Percentiles rank a stretch among this genome's conserved stretches.
phyloP scores from a whole-genome alignment of 2,888 invertebrate genomes.

The Hydropsyche betteni region DNA sequence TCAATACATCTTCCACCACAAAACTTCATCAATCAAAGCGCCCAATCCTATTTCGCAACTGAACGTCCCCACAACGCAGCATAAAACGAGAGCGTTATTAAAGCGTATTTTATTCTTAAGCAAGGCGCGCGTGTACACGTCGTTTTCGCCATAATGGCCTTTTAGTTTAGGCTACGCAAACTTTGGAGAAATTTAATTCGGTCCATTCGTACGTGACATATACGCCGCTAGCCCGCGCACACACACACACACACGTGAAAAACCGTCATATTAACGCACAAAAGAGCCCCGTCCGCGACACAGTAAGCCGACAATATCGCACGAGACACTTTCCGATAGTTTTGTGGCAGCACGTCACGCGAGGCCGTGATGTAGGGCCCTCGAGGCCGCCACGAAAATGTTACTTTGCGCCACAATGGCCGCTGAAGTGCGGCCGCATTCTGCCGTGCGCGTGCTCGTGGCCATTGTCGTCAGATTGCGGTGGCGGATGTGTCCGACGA shows the following conservation, averaged over 20 bases:
- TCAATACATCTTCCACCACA: too few relatives aligned
- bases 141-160: slow-evolving; percentile 21
- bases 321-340: slow-evolving; percentile 9
- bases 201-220: not conserved
- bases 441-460: not conserved
- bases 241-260: not conserved
- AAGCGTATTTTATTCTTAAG: slow-evolving; percentile 18
- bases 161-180: slow-evolving; percentile 21
- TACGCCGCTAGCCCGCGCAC: not conserved
- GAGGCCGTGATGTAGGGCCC: slow-evolving; percentile 40
- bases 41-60: too few relatives aligned
- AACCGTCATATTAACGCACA: not conserved
- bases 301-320: not conserved
- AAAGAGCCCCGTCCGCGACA: not conserved
- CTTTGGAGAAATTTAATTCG: slow-evolving; percentile 8
- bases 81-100: not conserved
- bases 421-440: not conserved
- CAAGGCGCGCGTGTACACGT: not conserved
- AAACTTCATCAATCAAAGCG: too few relatives aligned
- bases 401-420: slow-evolving; percentile 33
- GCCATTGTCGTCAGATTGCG: slow-evolving; percentile 38
- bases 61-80: too few relatives aligned
- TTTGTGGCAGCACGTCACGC: slow-evolving; percentile 24
- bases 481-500: slow-evolving; percentile 24
- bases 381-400: slow-evolving; percentile 38